Conservation (phyloP, 1,140 invertebrate species). For the Amyelois transitella region DNA sequence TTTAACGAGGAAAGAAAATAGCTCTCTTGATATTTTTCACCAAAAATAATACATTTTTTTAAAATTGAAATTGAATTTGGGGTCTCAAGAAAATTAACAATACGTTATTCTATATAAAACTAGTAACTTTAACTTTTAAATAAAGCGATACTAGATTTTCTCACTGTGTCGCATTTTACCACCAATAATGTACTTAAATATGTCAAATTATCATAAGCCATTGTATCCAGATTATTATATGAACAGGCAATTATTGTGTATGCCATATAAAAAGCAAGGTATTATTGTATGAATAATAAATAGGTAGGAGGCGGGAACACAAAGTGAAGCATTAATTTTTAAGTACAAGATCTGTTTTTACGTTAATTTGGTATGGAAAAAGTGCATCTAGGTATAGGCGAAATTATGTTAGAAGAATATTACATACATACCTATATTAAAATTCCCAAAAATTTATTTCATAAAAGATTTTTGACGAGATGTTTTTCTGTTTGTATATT, state of each 20-base stretch:
- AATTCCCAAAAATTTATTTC: neutral
- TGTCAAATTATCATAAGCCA: neutral
- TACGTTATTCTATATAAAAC: too few relatives aligned
- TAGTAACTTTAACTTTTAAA: too few relatives aligned
- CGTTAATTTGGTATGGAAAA: neutral
- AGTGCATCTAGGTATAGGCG: too few relatives aligned
- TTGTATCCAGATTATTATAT: neutral
- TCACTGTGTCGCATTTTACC: conserved; percentile 31
- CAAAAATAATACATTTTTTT: too few relatives aligned
- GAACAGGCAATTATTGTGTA: neutral
- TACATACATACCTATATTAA: neutral
- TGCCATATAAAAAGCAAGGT: neutral
- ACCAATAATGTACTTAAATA: conserved; percentile 54
- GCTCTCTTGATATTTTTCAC: too few relatives aligned
- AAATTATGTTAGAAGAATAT: conserved; percentile 1
- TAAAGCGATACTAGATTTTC: too few relatives aligned
- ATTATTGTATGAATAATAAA: too few relatives aligned
- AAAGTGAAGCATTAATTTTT: neutral
- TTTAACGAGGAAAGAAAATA: too few relatives aligned
- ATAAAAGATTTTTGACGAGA: conserved; percentile 7
- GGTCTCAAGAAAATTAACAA: too few relatives aligned
- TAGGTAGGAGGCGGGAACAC: too few relatives aligned
- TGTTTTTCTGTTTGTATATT: conserved; percentile 45
- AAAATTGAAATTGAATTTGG: too few relatives aligned
- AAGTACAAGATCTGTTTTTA: neutral